A percentile compares a stretch with the other conserved stretches of the same genome.
Evolutionary conservation across 2,113 vertebrate species (phyloP).

Genomic region (Apodemus speciosus): DNA sequence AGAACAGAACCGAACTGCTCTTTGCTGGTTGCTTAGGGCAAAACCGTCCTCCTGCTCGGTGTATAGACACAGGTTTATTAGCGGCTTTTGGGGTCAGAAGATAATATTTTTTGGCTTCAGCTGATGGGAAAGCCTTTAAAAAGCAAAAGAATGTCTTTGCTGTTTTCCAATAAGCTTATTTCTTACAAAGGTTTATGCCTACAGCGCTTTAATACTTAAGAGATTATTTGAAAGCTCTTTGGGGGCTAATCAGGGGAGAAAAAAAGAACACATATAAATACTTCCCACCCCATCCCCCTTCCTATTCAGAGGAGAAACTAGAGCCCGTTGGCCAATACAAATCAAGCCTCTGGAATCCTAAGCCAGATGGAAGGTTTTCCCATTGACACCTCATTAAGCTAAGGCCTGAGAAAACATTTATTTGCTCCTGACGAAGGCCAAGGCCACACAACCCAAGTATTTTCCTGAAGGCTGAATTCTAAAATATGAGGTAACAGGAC

Average conservation of each 20-base stretch:
- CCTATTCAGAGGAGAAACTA: slow-evolving; percentile 44
- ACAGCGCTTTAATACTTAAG: slow-evolving; percentile 54
- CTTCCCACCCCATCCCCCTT: slow-evolving; percentile 56
- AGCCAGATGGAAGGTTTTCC: slow-evolving; percentile 54
- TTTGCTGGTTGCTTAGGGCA: slow-evolving; percentile 5
- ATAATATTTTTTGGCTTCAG: slow-evolving; percentile 75
- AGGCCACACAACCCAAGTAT: slow-evolving; percentile 5
- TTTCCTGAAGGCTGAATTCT: slow-evolving; percentile 37
- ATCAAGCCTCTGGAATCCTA: slow-evolving; percentile 6
- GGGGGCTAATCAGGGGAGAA: slow-evolving; percentile 67
- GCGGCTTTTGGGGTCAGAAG: slow-evolving; percentile 76
- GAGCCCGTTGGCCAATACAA: slow-evolving; percentile 23
- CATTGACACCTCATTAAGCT: slow-evolving; percentile 66
- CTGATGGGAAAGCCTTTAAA: slow-evolving; percentile 77
- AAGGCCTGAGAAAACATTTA: slow-evolving; percentile 58
- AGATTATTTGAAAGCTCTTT: slow-evolving; percentile 77
- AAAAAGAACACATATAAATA: slow-evolving; percentile 44
- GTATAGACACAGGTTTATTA: slow-evolving; percentile 69
- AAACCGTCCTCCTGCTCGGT: slow-evolving; percentile 22
- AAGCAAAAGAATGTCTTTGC: slow-evolving; percentile 78
- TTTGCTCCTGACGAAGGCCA: slow-evolving; percentile 10
- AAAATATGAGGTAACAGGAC: background rate
- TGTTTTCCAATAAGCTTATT: slow-evolving; percentile 73
- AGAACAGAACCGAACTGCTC: background rate
- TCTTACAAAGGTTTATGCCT: slow-evolving; percentile 71